phyloP scores from a whole-genome alignment of 2,113 vertebrate genomes.

The Rhea americana region DNA sequence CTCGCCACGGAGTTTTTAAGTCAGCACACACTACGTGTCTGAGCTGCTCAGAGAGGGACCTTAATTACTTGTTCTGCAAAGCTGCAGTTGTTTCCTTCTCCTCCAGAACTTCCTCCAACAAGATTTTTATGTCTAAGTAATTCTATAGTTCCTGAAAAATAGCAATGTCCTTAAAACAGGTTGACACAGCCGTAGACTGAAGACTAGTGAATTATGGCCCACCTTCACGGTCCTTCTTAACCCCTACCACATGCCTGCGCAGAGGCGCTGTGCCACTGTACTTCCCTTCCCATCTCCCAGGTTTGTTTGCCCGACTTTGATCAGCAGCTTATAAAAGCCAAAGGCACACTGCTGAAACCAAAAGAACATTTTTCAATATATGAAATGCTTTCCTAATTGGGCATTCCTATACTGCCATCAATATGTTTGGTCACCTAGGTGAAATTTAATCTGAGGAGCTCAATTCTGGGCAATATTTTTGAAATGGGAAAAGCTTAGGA shows the following conservation, averaged over 20 bases:
- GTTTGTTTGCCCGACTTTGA: background rate
- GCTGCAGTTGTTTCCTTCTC: no score
- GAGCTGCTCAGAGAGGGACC: no score
- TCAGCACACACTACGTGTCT: background rate
- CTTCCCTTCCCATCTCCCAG: background rate
- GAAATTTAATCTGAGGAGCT: no score
- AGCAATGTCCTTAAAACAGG: background rate
- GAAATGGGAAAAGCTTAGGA: no score
- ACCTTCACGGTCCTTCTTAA: background rate
- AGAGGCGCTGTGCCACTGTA: background rate
- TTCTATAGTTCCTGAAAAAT: background rate
- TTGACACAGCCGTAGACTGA: background rate
- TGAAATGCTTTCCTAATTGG: no score
- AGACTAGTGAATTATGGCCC: background rate
- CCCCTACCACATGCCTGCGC: background rate
- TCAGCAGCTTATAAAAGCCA: background rate
- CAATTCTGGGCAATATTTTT: no score
- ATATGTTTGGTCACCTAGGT: no score
- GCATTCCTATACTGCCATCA: no score
- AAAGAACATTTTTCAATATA: no score
- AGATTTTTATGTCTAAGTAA: no score
- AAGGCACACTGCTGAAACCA: background rate
- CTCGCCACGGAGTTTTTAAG: background rate
- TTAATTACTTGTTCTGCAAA: no score
- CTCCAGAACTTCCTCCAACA: no score